phyloP scores from a whole-genome alignment of 1,140 invertebrate species.

The Atta texana region DNA sequence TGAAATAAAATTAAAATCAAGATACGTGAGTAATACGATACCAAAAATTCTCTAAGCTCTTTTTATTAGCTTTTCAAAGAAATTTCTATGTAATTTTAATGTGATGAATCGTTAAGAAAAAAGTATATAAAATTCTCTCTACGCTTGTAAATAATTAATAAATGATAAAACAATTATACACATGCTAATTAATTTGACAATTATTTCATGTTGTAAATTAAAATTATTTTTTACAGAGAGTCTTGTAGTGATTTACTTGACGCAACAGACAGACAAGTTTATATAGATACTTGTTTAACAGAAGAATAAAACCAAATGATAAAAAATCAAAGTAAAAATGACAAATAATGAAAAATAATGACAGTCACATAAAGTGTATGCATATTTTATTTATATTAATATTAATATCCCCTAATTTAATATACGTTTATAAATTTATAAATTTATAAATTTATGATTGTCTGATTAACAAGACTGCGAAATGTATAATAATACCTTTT shows the following conservation, averaged over 20 bases:
- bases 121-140: background rate
- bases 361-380: background rate
- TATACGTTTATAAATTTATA: constrained; percentile 12
- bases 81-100: background rate
- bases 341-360: constrained; percentile 5
- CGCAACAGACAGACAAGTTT: constrained; percentile 46
- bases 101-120: constrained; percentile 10
- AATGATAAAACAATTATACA: constrained; percentile 9
- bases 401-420: background rate
- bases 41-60: constrained; percentile 16
- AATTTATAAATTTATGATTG: constrained; percentile 72
- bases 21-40: background rate
- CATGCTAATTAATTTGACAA: background rate
- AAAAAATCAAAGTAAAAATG: background rate
- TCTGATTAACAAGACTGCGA: constrained; percentile 57
- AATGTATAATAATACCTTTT: constrained; percentile 77
- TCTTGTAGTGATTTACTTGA: constrained; percentile 46
- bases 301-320: background rate
- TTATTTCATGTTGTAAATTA: background rate
- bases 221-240: constrained; percentile 25
- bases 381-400: constrained; percentile 52
- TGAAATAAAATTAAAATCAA: background rate
- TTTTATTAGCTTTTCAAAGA: background rate
- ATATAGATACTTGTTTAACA: constrained; percentile 19
- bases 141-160: constrained; percentile 3